A percentile compares a stretch with the other conserved stretches of the same genome.
These are phyloP conservation scores for Typhlomys cinereus DNA, from an alignment of 2,113 vertebrate genomes.

Conservation along the genomic window DNA sequence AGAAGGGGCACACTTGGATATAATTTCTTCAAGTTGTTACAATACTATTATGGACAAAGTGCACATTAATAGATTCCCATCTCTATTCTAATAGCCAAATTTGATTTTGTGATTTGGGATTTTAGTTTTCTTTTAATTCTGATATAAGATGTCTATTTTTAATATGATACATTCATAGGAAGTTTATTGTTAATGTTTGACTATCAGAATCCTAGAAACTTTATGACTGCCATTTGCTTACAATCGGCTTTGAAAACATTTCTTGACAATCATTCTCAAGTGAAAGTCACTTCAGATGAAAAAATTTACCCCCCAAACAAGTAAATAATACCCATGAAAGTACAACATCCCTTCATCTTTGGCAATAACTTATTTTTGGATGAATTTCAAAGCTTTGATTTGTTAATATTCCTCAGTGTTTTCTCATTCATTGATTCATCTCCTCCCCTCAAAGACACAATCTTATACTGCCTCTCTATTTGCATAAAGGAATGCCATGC, in stretches of 20 bases:
- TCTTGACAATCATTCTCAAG: background rate
- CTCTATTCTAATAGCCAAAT: background rate
- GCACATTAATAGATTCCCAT: background rate
- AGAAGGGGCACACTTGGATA: too few species aligned
- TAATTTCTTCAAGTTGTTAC: too few species aligned
- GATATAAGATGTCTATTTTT: background rate
- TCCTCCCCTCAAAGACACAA: background rate
- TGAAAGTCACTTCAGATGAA: background rate
- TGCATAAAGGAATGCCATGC: background rate
- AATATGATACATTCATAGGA: background rate
- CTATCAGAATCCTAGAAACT: background rate
- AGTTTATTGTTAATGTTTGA: background rate
- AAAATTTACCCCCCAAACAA: background rate
- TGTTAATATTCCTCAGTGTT: background rate
- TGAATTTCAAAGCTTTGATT: background rate
- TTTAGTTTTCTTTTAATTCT: conserved; percentile 6
- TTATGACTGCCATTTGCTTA: background rate
- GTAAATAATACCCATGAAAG: background rate
- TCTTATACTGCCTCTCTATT: background rate
- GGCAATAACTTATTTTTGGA: background rate
- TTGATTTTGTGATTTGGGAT: background rate
- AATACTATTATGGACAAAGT: background rate
- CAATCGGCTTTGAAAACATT: background rate
- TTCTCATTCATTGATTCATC: background rate
- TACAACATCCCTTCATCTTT: background rate